Conservation (phyloP, 2,888 invertebrate genomes). For the Andrena bucephala region DNA sequence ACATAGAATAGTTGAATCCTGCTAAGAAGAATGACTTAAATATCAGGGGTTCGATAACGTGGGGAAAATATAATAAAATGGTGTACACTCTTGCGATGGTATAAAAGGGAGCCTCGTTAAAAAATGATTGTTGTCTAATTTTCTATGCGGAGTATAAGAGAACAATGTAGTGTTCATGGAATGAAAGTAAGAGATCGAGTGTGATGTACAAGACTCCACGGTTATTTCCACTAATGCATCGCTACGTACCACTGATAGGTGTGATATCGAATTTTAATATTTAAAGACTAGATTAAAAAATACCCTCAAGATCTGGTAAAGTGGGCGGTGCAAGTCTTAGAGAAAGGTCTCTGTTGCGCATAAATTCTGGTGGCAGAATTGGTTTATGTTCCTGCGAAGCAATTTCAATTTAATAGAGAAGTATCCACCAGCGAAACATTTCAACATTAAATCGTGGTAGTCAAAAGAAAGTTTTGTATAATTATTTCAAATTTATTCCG, state of each 20-base stretch:
- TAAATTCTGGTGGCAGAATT: conserved; percentile 80
- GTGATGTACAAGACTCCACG: conserved; percentile 48
- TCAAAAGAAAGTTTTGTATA: no score
- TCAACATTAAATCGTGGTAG: not conserved
- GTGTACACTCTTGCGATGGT: conserved; percentile 14
- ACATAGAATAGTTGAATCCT: conserved; percentile 50
- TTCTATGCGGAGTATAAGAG: conserved; percentile 30
- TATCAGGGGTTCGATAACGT: conserved; percentile 4
- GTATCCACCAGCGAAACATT: not conserved
- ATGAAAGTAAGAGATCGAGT: conserved; percentile 50
- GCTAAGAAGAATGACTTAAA: conserved; percentile 25
- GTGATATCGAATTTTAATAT: conserved; percentile 49
- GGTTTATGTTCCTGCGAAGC: conserved; percentile 77
- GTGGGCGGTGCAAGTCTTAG: conserved; percentile 82
- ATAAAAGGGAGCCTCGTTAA: conserved; percentile 33
- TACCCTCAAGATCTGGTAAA: conserved; percentile 82
- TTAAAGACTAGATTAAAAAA: conserved; percentile 82
- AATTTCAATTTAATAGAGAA: not conserved
- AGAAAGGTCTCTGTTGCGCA: conserved; percentile 79
- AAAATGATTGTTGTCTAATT: conserved; percentile 40
- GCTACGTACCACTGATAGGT: conserved; percentile 36
- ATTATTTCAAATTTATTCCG: no score
- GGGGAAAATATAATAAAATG: conserved; percentile 28
- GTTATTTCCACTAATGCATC: conserved; percentile 43
- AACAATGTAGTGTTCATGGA: conserved; percentile 42